Conservation (phyloP, 2,888 invertebrate genomes). For the Hesperia comma region DNA sequence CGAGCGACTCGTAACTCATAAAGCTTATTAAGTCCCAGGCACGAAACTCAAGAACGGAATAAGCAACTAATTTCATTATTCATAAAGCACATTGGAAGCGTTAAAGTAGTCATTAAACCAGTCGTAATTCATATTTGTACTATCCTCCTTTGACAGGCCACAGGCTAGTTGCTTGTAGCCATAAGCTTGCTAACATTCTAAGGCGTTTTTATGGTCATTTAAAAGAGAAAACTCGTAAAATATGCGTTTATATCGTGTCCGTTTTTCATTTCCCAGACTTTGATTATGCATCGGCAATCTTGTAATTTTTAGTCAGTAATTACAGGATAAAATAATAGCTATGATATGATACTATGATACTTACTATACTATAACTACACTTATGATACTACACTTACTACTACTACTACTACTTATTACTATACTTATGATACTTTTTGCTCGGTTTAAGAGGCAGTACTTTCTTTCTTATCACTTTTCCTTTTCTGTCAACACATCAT, state of each 20-base stretch:
- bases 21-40: constrained; percentile 74
- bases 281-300: constrained; percentile 78
- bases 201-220: constrained; percentile 76
- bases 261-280: constrained; percentile 75
- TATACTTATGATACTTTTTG: too few relatives aligned
- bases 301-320: constrained; percentile 32
- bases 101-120: constrained; percentile 80
- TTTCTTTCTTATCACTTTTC: too few relatives aligned
- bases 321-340: too few relatives aligned
- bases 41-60: constrained; percentile 77
- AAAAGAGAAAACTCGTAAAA: constrained; percentile 76
- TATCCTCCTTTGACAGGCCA: constrained; percentile 76
- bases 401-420: too few relatives aligned
- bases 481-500: too few relatives aligned
- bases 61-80: constrained; percentile 83
- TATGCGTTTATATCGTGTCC: constrained; percentile 76
- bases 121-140: constrained; percentile 77
- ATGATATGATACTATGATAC: too few relatives aligned
- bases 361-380: too few relatives aligned
- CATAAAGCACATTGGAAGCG: constrained; percentile 83
- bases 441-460: too few relatives aligned
- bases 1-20: constrained; percentile 66
- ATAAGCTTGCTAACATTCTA: constrained; percentile 68
- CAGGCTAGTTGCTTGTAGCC: constrained; percentile 58
- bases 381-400: too few relatives aligned